Evolutionary conservation across 1,140 invertebrate species (phyloP).

Genomic region (Aphis gossypii): DNA sequence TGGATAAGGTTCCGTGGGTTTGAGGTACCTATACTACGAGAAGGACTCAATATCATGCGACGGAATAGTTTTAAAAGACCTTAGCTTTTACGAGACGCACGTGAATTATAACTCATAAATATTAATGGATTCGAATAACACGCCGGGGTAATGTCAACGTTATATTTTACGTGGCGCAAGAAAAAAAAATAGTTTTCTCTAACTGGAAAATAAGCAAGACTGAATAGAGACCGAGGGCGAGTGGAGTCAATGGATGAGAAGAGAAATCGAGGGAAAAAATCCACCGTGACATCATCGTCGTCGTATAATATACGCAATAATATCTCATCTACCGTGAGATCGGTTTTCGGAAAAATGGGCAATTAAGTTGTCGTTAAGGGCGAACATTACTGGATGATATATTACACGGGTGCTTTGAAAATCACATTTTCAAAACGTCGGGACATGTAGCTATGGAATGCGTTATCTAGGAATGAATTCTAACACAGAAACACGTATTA

Average conservation of each 20-base stretch:
- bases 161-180: conserved; percentile 31
- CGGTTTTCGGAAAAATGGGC: conserved; percentile 21
- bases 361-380: conserved; percentile 39
- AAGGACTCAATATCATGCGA: conserved; percentile 47
- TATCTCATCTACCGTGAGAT: conserved; percentile 35
- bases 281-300: background rate
- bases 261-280: background rate
- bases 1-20: conserved; percentile 44
- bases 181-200: conserved; percentile 26
- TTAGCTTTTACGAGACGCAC: conserved; percentile 39
- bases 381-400: conserved; percentile 29
- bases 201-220: conserved; percentile 37
- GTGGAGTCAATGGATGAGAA: background rate
- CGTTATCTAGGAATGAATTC: conserved; percentile 10
- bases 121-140: conserved; percentile 54
- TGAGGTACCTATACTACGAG: background rate
- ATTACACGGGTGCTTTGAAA: background rate
- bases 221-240: background rate
- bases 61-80: conserved; percentile 46
- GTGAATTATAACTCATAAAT: conserved; percentile 57
- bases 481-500: background rate
- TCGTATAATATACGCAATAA: conserved; percentile 25
- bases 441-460: background rate
- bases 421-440: conserved; percentile 34
- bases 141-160: conserved; percentile 7